Percentiles rank a stretch among this genome's conserved stretches.
Evolutionary conservation across 1,140 invertebrate genomes (phyloP).

Genomic region (Pararge aegeria): DNA sequence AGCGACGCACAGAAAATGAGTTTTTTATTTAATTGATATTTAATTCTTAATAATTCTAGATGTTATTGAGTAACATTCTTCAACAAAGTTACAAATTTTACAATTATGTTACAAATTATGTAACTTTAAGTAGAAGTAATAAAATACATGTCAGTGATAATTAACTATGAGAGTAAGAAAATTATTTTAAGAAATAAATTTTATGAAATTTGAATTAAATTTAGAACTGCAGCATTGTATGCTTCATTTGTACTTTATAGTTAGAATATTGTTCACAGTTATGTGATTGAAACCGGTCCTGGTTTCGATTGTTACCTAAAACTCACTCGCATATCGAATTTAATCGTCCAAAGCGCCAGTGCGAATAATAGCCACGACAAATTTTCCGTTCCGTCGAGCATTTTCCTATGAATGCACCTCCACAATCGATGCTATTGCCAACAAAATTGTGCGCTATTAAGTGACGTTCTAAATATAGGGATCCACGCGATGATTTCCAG

Average conservation of each 20-base stretch:
- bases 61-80: too few relatives aligned
- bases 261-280: constrained; percentile 14
- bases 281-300: constrained; percentile 31
- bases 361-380: constrained; percentile 72
- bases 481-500: constrained; percentile 46
- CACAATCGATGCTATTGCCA: constrained; percentile 70
- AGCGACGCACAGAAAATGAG: too few relatives aligned
- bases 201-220: not conserved
- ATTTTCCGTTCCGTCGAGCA: constrained; percentile 74
- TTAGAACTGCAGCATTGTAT: constrained; percentile 1
- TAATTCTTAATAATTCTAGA: too few relatives aligned
- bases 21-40: too few relatives aligned
- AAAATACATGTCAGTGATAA: too few relatives aligned
- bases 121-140: too few relatives aligned
- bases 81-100: too few relatives aligned
- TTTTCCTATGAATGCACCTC: constrained; percentile 74
- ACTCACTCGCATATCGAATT: constrained; percentile 64
- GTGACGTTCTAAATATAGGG: constrained; percentile 70
- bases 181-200: too few relatives aligned
- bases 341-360: constrained; percentile 71
- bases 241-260: constrained; percentile 3
- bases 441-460: constrained; percentile 75
- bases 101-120: too few relatives aligned
- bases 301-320: constrained; percentile 39
- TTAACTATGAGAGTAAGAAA: too few relatives aligned